Percentiles rank a stretch among this genome's conserved stretches.
These are phyloP conservation scores for Euschistus heros DNA, from an alignment of 1,140 invertebrate genomes.

Conservation along the genomic window DNA sequence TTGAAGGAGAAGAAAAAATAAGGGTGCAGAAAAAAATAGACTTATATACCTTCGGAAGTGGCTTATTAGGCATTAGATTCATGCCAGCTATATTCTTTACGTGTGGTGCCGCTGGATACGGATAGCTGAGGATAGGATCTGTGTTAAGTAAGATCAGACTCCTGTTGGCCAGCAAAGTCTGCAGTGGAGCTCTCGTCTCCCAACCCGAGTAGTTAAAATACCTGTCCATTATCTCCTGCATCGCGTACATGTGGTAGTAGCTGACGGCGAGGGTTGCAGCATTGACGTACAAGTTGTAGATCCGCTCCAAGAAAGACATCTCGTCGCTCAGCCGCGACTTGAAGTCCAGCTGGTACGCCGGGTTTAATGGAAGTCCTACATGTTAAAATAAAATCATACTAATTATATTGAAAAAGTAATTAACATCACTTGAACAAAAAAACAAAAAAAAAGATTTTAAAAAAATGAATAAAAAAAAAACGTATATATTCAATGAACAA, in stretches of 20 bases:
- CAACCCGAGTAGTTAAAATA: conserved; percentile 28
- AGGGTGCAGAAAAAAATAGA: too few species aligned
- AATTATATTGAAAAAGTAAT: too few species aligned
- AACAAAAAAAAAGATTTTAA: too few species aligned
- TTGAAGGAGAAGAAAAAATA: too few species aligned
- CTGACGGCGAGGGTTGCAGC: neutral
- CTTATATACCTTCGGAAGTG: conserved; percentile 31
- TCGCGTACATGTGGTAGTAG: neutral
- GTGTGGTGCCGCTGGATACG: conserved; percentile 32
- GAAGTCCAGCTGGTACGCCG: conserved; percentile 23
- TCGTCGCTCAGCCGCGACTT: conserved; percentile 17
- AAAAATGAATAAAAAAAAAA: too few species aligned
- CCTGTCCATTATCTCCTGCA: conserved; percentile 18
- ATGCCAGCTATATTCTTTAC: conserved; percentile 34
- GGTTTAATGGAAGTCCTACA: conserved; percentile 22
- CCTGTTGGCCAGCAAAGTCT: conserved; percentile 26
- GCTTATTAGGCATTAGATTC: conserved; percentile 30
- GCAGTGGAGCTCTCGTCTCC: conserved; percentile 24
- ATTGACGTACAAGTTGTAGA: conserved; percentile 14
- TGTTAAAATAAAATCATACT: too few species aligned
- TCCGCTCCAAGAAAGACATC: conserved; percentile 26
- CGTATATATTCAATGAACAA: too few species aligned
- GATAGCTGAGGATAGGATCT: conserved; percentile 33
- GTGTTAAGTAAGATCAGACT: conserved; percentile 29
- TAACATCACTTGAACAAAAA: too few species aligned